A percentile compares a stretch with the other conserved stretches of the same genome.
Evolutionary conservation across 2,797 vertebrate genomes (phyloP).

Genomic region (Myioborus miniatus): DNA sequence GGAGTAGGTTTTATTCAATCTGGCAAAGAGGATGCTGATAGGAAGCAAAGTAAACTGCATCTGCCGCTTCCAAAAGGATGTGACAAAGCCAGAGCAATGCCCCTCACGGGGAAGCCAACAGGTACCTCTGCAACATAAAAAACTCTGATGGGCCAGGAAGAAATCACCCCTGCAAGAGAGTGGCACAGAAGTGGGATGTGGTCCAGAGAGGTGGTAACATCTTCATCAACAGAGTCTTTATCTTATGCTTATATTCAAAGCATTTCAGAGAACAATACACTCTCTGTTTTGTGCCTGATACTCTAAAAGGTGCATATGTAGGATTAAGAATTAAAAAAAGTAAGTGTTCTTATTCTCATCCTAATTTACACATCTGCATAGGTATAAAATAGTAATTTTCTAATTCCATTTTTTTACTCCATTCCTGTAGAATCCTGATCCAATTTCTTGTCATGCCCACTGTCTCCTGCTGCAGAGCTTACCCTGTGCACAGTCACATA

Average conservation of each 20-base stretch:
- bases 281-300: not conserved
- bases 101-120: not conserved
- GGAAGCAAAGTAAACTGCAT: not conserved
- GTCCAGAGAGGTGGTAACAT: not conserved
- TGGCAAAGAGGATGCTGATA: not conserved
- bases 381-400: not conserved
- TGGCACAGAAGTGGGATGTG: fast-evolving
- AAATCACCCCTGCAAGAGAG: not conserved
- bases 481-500: too few relatives aligned
- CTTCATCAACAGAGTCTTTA: not conserved
- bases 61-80: not conserved
- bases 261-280: not conserved
- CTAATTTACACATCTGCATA: not conserved
- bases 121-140: not conserved
- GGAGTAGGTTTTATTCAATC: not conserved
- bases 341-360: not conserved
- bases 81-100: not conserved
- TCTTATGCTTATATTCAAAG: not conserved
- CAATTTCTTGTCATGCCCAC: not conserved
- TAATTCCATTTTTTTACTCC: not conserved
- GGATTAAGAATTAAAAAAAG: not conserved
- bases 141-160: not conserved
- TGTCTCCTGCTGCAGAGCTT: not conserved
- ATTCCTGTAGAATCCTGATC: not conserved
- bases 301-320: not conserved